Percentiles rank a stretch among this genome's conserved stretches.
phyloP scores from a whole-genome alignment of 2,113 vertebrate species.

The Chaenogobius annularis region DNA sequence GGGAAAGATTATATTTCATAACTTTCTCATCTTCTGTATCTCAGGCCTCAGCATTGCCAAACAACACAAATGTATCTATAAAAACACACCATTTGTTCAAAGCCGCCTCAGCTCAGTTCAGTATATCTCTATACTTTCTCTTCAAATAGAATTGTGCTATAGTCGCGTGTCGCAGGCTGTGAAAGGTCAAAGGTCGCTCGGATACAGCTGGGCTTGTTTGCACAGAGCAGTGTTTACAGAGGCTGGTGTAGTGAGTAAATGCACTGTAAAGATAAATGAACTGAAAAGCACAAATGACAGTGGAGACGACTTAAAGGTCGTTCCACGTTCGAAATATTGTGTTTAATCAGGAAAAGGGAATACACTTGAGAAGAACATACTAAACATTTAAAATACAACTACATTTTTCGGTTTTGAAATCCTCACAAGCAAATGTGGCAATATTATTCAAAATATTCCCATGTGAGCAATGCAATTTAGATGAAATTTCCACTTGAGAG shows the following conservation, averaged over 20 bases:
- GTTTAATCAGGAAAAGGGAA: constrained; percentile 27
- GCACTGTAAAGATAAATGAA: constrained; percentile 47
- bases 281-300: constrained; percentile 22
- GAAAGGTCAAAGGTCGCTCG: constrained; percentile 45
- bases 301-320: neutral
- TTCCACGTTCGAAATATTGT: neutral
- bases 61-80: neutral
- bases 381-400: neutral
- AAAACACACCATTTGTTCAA: neutral
- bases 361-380: too few relatives aligned
- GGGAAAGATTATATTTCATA: too few relatives aligned
- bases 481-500: neutral
- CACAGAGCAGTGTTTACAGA: constrained; percentile 46
- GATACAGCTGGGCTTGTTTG: constrained; percentile 44
- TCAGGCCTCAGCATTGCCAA: neutral
- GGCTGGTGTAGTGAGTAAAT: constrained; percentile 40
- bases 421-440: too few relatives aligned
- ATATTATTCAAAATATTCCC: too few relatives aligned
- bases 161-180: constrained; percentile 9
- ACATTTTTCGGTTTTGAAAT: neutral
- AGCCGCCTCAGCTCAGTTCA: neutral
- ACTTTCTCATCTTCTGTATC: neutral
- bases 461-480: too few relatives aligned
- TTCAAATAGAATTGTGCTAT: constrained; percentile 10
- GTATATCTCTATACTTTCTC: neutral